Conservation (phyloP, 23 tunicate species). For the Halocynthia roretzi region DNA sequence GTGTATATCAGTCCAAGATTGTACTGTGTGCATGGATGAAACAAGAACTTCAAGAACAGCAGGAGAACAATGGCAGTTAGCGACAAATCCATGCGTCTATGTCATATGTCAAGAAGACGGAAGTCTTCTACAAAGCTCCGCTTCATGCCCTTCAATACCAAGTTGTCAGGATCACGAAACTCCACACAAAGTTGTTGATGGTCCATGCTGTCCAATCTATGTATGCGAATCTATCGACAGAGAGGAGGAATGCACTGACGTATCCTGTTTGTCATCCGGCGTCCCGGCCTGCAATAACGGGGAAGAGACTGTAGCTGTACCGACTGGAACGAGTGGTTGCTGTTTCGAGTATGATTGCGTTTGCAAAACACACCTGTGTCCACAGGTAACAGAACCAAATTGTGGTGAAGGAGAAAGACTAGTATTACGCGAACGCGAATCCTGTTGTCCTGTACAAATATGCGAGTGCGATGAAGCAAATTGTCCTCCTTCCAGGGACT, state of each 20-base stretch:
- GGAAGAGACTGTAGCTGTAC: conserved; percentile 3
- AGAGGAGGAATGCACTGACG: conserved; percentile 1
- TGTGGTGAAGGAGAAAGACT: conserved; percentile 11
- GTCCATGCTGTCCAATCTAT: conserved; percentile 3
- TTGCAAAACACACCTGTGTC: conserved; percentile 12
- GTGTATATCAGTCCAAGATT: neutral
- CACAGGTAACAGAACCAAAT: conserved; percentile 2
- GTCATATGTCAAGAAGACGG: conserved; percentile 13
- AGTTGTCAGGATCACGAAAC: neutral
- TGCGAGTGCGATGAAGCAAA: conserved; percentile 3
- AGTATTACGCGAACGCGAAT: neutral
- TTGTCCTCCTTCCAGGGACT: neutral
- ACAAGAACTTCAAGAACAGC: conserved; percentile 1
- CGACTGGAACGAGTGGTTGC: conserved; percentile 4
- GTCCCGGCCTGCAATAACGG: conserved; percentile 1
- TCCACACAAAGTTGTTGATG: conserved; percentile 4
- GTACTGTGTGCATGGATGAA: conserved; percentile 10
- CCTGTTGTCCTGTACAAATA: conserved; percentile 12
- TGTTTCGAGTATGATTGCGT: conserved; percentile 7
- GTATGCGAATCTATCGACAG: conserved; percentile 6
- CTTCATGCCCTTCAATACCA: conserved; percentile 1
- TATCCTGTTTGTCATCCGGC: conserved; percentile 1
- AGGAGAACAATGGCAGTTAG: conserved; percentile 11
- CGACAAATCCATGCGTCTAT: neutral
- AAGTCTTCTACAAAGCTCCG: neutral